Percentiles rank a stretch among this genome's conserved stretches.
Conservation (phyloP, 1,140 invertebrate genomes). For the Paralvinella palmiformis region DNA sequence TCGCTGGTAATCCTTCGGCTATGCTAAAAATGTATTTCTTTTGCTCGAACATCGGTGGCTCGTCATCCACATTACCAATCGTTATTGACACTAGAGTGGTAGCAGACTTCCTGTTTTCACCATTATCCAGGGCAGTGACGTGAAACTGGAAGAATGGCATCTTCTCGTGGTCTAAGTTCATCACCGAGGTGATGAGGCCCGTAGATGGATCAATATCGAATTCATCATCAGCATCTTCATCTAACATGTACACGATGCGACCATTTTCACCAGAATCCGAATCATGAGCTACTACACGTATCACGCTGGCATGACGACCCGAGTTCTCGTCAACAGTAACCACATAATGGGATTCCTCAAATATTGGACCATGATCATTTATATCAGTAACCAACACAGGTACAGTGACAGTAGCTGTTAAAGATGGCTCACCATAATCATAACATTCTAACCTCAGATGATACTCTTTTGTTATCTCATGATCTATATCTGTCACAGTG, state of each 20-base stretch:
- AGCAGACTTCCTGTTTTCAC: slow-evolving; percentile 58
- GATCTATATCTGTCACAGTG: slow-evolving; percentile 72
- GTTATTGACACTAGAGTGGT: slow-evolving; percentile 73
- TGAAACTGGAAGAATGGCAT: slow-evolving; percentile 70
- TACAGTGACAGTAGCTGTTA: not conserved
- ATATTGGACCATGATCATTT: slow-evolving; percentile 60
- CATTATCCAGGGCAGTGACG: slow-evolving; percentile 79
- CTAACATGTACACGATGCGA: slow-evolving; percentile 68
- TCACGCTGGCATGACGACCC: slow-evolving; percentile 61
- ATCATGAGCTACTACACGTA: slow-evolving; percentile 70
- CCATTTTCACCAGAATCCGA: slow-evolving; percentile 79
- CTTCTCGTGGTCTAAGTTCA: slow-evolving; percentile 75
- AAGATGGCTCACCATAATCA: not conserved
- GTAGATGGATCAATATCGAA: slow-evolving; percentile 74
- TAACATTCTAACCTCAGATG: slow-evolving; percentile 54
- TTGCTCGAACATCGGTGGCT: slow-evolving; percentile 84
- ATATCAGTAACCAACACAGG: slow-evolving; percentile 29
- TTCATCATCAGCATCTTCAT: slow-evolving; percentile 47
- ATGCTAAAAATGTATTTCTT: slow-evolving; percentile 59
- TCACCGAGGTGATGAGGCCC: slow-evolving; percentile 77
- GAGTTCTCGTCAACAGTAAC: slow-evolving; percentile 13
- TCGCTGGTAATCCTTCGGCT: slow-evolving; percentile 59
- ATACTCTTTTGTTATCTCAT: slow-evolving; percentile 76
- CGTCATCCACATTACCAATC: slow-evolving; percentile 91
- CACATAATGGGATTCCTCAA: not conserved